Evolutionary conservation across 1,140 invertebrate genomes (phyloP).

Genomic region (Lepidurus apus): DNA sequence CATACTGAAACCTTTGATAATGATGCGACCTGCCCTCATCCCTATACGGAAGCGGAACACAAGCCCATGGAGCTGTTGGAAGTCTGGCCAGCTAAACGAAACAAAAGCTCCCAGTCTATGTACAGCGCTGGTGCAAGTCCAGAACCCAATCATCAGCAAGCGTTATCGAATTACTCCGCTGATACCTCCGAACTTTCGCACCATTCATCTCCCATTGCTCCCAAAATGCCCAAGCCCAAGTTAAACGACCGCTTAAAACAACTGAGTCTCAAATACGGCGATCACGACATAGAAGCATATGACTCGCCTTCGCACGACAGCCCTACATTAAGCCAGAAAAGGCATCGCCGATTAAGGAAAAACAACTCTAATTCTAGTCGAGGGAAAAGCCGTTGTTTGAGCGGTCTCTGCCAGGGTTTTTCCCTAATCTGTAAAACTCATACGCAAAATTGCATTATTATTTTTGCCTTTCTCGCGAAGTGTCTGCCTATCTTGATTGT

Average conservation of each 20-base stretch:
- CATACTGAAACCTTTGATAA: neutral
- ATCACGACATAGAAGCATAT: neutral
- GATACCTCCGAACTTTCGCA: constrained; percentile 1
- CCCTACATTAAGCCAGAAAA: neutral
- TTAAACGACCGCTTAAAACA: neutral
- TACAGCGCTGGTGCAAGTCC: too few relatives aligned
- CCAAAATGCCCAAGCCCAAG: neutral
- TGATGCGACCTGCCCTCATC: neutral
- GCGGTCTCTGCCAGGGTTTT: neutral
- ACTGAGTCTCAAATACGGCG: neutral
- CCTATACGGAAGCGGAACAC: neutral
- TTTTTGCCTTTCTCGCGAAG: neutral
- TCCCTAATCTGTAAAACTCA: neutral
- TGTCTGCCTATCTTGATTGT: neutral
- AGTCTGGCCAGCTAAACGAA: neutral
- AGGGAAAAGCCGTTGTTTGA: neutral
- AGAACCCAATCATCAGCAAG: neutral
- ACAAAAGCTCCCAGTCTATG: neutral
- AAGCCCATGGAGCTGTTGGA: neutral
- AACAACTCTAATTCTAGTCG: neutral
- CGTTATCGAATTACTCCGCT: neutral
- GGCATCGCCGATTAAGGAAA: neutral
- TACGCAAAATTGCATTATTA: neutral
- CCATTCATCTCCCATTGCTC: neutral
- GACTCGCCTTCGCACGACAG: neutral